Conservation (phyloP, 2,113 vertebrate species). For the Isichthys henryi region DNA sequence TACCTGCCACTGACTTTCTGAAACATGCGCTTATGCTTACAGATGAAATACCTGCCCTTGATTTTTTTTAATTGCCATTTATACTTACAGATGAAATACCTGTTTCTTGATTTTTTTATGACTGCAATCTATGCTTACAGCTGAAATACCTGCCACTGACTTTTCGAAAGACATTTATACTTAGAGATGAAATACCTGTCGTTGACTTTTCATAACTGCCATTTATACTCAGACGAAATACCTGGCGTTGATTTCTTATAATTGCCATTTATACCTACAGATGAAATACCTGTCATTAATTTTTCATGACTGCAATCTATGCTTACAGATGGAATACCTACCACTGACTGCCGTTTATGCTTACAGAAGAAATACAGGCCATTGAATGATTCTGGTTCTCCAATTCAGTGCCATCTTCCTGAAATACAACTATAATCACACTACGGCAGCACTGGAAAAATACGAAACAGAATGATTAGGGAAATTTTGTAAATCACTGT, state of each 20-base stretch:
- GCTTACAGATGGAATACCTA: background rate
- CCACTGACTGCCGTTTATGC: background rate
- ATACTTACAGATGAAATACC: slow-evolving; percentile 14
- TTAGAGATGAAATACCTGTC: background rate
- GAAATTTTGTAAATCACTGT: background rate
- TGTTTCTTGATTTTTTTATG: background rate
- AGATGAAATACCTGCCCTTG: background rate
- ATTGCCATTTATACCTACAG: slow-evolving; percentile 23
- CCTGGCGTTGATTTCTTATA: background rate
- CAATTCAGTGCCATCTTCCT: slow-evolving; percentile 5
- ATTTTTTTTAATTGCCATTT: background rate
- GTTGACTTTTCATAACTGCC: no score
- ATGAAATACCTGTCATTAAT: background rate
- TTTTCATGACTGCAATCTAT: slow-evolving; percentile 2
- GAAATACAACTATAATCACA: slow-evolving; percentile 18
- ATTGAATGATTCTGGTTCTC: background rate
- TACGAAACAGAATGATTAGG: background rate
- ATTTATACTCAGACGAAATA: slow-evolving; percentile 11
- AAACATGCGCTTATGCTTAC: slow-evolving; percentile 5
- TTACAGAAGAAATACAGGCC: background rate
- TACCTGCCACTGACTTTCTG: no score
- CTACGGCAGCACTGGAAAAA: background rate
- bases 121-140: slow-evolving; percentile 8
- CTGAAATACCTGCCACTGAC: background rate
- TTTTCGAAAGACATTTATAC: slow-evolving; percentile 18